Conservation (phyloP, 2,797 vertebrate species). For the Cottoperca gobio region DNA sequence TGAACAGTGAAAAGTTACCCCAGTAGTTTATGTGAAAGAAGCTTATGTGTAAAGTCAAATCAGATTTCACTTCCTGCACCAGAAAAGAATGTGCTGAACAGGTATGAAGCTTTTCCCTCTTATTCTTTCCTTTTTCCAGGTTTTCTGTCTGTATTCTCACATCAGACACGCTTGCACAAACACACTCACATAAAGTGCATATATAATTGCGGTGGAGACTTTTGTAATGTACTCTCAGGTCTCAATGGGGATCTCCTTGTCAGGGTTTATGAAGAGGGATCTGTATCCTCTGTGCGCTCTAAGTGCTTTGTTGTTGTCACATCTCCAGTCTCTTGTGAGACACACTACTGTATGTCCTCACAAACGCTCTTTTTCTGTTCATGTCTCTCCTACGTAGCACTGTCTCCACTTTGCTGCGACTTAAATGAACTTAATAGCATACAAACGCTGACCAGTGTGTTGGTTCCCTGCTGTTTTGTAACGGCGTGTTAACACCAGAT, state of each 20-base stretch:
- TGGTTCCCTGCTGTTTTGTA: constrained; percentile 23
- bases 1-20: too few species aligned
- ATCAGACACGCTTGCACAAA: neutral
- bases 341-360: neutral
- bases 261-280: constrained; percentile 16
- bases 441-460: neutral
- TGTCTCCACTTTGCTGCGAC: neutral
- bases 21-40: too few species aligned
- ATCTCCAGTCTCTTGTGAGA: constrained; percentile 3
- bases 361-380: neutral
- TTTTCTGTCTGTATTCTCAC: neutral
- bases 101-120: neutral
- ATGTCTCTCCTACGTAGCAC: neutral
- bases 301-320: constrained; percentile 28
- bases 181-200: constrained; percentile 10
- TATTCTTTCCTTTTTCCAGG: neutral
- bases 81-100: neutral
- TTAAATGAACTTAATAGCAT: constrained; percentile 14
- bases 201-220: constrained; percentile 3
- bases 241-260: constrained; percentile 37
- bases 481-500: constrained; percentile 7
- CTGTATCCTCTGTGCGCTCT: neutral
- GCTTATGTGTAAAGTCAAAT: too few species aligned
- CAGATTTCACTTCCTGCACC: neutral
- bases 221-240: constrained; percentile 6